These are phyloP conservation scores for Chalcosyrphus nemorum DNA, from an alignment of 2,888 invertebrate genomes.

Conservation along the genomic window DNA sequence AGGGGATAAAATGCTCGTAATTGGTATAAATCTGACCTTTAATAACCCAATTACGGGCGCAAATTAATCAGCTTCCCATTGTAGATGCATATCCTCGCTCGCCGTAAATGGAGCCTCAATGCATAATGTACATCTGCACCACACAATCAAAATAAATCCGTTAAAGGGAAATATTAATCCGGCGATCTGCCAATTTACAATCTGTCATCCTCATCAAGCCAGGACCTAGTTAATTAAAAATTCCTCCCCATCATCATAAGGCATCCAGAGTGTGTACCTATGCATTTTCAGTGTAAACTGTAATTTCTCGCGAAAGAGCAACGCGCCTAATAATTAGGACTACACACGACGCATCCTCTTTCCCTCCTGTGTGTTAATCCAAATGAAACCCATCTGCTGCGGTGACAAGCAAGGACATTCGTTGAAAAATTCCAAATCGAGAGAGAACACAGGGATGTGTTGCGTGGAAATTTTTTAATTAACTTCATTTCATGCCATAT, in stretches of 20 bases:
- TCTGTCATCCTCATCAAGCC: not conserved
- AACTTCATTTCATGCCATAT: not conserved
- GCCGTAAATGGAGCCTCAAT: not conserved
- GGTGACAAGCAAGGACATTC: constrained; percentile 12
- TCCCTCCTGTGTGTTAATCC: not conserved
- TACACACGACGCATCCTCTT: not conserved
- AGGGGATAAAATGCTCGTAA: too few relatives aligned
- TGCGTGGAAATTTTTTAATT: constrained; percentile 19
- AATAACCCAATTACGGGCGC: not conserved
- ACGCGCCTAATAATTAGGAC: not conserved
- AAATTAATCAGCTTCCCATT: too few relatives aligned
- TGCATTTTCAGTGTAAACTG: not conserved
- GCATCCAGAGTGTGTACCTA: not conserved
- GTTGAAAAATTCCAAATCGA: not conserved
- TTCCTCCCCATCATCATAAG: not conserved
- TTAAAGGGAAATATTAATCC: constrained; percentile 16
- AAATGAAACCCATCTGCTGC: constrained; percentile 20
- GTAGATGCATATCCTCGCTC: too few relatives aligned
- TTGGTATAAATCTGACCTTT: too few relatives aligned
- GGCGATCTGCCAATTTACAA: not conserved
- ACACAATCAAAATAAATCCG: not conserved
- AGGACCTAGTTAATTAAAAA: constrained; percentile 15
- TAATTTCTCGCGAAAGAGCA: not conserved
- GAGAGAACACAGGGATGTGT: not conserved
- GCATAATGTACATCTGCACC: not conserved